Conservation (phyloP, 2,797 vertebrate genomes). For the Sebastes iracundus region DNA sequence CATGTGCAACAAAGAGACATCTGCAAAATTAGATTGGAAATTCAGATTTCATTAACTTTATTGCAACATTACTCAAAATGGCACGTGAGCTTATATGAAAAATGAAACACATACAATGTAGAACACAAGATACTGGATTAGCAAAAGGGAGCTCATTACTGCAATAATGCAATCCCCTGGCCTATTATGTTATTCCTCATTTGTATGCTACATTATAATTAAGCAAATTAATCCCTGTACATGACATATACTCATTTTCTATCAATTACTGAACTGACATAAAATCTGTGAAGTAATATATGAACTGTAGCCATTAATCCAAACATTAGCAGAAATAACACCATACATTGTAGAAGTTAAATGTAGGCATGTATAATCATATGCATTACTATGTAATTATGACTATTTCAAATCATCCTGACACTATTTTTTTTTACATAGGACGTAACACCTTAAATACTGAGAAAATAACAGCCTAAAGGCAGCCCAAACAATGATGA, state of each 20-base stretch:
- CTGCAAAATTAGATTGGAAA: not conserved
- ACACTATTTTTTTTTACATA: not conserved
- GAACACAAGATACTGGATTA: not conserved
- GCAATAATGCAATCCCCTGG: not conserved
- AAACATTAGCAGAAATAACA: not conserved
- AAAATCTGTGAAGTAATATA: not conserved
- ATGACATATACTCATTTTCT: not conserved
- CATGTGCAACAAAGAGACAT: not conserved
- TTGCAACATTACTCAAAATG: not conserved
- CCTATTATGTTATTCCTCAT: not conserved
- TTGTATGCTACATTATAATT: not conserved
- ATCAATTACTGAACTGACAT: not conserved
- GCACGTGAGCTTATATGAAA: not conserved
- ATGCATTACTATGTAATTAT: not conserved
- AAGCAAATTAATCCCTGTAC: not conserved
- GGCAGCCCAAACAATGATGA: slow-evolving; percentile 20
- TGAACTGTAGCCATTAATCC: not conserved
- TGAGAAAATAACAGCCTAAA: not conserved
- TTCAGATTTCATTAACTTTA: not conserved
- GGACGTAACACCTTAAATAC: not conserved
- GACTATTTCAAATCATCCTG: not conserved
- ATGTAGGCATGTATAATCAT: not conserved
- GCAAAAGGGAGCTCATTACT: not conserved
- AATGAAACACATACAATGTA: not conserved
- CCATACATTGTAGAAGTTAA: not conserved